Percentiles rank a stretch among this genome's conserved stretches.
These are phyloP conservation scores for Dendrocincla tyrannina DNA, from an alignment of 2,797 vertebrate genomes.

Conservation along the genomic window DNA sequence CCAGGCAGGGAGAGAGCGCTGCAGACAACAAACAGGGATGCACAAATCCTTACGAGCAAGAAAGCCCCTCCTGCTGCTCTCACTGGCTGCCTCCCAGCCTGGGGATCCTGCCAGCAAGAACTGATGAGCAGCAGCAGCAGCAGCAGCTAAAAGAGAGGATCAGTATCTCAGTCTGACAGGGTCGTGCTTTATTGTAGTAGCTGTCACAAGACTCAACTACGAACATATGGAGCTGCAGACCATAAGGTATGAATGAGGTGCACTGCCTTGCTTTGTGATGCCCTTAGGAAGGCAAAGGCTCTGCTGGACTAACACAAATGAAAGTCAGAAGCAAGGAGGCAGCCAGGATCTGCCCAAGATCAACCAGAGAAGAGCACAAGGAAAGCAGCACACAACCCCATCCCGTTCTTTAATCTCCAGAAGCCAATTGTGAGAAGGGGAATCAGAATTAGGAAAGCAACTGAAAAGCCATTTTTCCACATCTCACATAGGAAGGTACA, in stretches of 20 bases:
- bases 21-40: background rate
- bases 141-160: background rate
- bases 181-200: background rate
- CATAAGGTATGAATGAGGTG: background rate
- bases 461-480: background rate
- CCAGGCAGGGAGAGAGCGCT: background rate
- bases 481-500: accelerated
- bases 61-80: background rate
- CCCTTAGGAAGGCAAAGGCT: background rate
- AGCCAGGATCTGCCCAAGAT: background rate
- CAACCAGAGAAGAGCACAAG: background rate
- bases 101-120: slow-evolving; percentile 32
- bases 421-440: background rate
- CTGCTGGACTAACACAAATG: background rate
- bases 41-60: background rate
- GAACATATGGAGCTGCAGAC: slow-evolving; percentile 4
- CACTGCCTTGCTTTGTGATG: background rate
- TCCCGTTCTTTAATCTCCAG: background rate
- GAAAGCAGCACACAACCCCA: background rate
- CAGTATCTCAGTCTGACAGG: background rate
- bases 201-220: background rate
- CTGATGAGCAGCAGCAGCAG: background rate
- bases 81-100: slow-evolving; percentile 48
- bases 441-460: background rate
- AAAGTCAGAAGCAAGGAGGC: background rate